Evolutionary conservation across 1,140 invertebrate genomes (phyloP).

Genomic region (Cardiocondyla obscurior): DNA sequence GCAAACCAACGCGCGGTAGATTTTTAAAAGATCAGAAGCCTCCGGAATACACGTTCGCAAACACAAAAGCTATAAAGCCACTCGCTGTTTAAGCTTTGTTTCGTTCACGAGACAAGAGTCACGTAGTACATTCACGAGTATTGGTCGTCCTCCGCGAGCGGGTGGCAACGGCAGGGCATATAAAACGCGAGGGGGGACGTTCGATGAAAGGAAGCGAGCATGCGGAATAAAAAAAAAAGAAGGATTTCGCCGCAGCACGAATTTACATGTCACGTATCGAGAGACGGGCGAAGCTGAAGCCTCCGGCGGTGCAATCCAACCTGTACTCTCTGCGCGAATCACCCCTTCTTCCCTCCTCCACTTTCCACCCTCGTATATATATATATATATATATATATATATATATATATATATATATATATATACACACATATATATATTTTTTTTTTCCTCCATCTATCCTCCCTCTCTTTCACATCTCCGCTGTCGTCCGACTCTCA

Average conservation of each 20-base stretch:
- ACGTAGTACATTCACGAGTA: conserved; percentile 45
- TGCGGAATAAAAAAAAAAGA: conserved; percentile 54
- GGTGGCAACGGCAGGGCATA: not conserved
- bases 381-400: too few species aligned
- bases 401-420: too few species aligned
- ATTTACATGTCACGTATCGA: conserved; percentile 67
- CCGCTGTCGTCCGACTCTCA: not conserved
- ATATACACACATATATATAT: too few species aligned
- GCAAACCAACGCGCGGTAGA: not conserved
- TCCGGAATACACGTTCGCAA: not conserved
- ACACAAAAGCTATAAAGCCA: conserved; percentile 15
- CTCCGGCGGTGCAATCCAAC: conserved; percentile 49
- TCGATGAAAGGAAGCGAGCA: conserved; percentile 35
- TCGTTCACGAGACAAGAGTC: conserved; percentile 30
- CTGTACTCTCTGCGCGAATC: not conserved
- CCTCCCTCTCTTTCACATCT: not conserved
- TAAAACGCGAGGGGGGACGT: conserved; percentile 7
- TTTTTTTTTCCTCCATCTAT: not conserved
- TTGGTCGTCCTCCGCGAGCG: not conserved
- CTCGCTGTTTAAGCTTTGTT: conserved; percentile 50
- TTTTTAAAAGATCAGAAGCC: conserved; percentile 16
- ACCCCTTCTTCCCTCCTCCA: not conserved
- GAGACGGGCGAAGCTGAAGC: conserved; percentile 49
- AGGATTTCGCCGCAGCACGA: conserved; percentile 29
- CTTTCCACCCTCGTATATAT: not conserved